These are phyloP conservation scores for Chalcosyrphus nemorum DNA, from an alignment of 2,888 invertebrate species.

Conservation along the genomic window DNA sequence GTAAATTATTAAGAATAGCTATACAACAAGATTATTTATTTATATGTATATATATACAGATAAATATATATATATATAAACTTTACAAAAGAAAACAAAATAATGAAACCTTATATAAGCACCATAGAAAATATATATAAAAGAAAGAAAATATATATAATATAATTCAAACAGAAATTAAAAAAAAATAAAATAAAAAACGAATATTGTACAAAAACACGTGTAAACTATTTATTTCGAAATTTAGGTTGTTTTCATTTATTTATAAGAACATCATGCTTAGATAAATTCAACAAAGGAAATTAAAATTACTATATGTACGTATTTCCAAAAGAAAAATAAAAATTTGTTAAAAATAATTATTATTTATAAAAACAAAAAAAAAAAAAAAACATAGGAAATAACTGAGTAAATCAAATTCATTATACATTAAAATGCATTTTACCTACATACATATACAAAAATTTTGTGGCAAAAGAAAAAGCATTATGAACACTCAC, in stretches of 20 bases:
- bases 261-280: conserved; percentile 11
- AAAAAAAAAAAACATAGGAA: conserved; percentile 1
- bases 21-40: conserved; percentile 62
- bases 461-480: conserved; percentile 59
- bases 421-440: conserved; percentile 51
- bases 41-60: conserved; percentile 52
- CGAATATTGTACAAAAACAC: conserved; percentile 66
- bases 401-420: conserved; percentile 46
- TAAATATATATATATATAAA: conserved; percentile 55
- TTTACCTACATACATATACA: conserved; percentile 54
- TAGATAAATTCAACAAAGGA: conserved; percentile 28
- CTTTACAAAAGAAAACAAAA: conserved; percentile 53
- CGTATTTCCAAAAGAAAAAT: conserved; percentile 46
- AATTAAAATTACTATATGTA: conserved; percentile 29
- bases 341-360: conserved; percentile 21
- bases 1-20: conserved; percentile 67
- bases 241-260: conserved; percentile 40
- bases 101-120: conserved; percentile 46
- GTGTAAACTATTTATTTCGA: conserved; percentile 36
- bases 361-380: conserved; percentile 20
- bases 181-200: conserved; percentile 37
- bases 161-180: conserved; percentile 10
- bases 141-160: conserved; percentile 21
- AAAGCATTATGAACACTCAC: conserved; percentile 35
- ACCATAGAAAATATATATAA: conserved; percentile 64